Percentiles rank a stretch among this genome's conserved stretches.
phyloP scores from a whole-genome alignment of 2,888 invertebrate species.

The Heliconius charithonia region DNA sequence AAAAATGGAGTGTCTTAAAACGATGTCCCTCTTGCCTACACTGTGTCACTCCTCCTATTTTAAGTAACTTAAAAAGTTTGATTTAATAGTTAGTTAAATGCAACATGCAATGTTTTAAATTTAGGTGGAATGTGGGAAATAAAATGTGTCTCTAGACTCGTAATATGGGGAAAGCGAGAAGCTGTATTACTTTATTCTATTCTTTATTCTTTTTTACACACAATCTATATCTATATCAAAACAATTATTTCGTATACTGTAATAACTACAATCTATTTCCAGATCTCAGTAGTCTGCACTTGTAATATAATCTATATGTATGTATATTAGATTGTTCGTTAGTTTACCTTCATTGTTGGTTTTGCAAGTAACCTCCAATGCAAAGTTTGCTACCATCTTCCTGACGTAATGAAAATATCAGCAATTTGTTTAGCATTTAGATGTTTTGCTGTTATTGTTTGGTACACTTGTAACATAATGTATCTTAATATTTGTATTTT shows the following conservation, averaged over 20 bases:
- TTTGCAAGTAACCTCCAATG: not conserved
- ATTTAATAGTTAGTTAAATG: too few species aligned
- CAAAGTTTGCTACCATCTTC: not conserved
- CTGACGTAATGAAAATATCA: not conserved
- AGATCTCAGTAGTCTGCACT: not conserved
- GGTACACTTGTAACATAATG: too few species aligned
- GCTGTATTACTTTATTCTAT: too few species aligned
- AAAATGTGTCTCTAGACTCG: too few species aligned
- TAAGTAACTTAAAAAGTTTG: too few species aligned
- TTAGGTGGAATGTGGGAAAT: too few species aligned
- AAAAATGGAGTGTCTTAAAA: not conserved
- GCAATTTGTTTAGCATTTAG: not conserved
- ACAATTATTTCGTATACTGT: not conserved
- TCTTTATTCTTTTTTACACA: too few species aligned
- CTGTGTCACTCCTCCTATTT: too few species aligned
- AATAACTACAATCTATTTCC: not conserved
- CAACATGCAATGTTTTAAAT: too few species aligned
- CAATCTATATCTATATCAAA: not conserved
- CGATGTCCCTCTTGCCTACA: not conserved
- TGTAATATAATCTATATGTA: not conserved
- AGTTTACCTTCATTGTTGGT: slow-evolving; percentile 7
- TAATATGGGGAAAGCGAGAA: too few species aligned
- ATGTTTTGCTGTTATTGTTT: not conserved
- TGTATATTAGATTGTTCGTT: not conserved
- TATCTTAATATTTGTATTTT: too few species aligned